Percentiles rank a stretch among this genome's conserved stretches.
phyloP scores from a whole-genome alignment of 2,888 invertebrate species.

The Chorisops tibialis region DNA sequence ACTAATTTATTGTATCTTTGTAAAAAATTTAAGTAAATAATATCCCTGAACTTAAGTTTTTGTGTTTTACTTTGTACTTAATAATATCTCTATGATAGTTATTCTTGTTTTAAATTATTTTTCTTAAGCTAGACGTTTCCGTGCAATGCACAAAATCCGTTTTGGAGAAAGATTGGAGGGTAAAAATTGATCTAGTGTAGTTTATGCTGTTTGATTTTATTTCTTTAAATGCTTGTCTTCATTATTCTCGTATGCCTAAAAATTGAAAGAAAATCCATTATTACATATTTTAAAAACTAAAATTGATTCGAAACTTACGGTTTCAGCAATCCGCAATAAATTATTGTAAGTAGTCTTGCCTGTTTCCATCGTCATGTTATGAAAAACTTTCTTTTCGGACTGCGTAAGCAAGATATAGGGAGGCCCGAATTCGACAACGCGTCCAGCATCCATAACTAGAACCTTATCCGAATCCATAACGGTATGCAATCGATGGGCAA shows the following conservation, averaged over 20 bases:
- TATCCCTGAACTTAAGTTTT: too few species aligned
- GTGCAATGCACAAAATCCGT: too few species aligned
- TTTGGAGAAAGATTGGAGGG: too few species aligned
- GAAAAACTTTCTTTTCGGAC: slow-evolving; percentile 54
- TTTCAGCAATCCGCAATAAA: slow-evolving; percentile 61
- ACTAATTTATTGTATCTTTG: too few species aligned
- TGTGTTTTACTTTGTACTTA: too few species aligned
- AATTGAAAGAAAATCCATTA: background rate
- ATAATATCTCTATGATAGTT: too few species aligned
- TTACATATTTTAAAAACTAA: background rate
- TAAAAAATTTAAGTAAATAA: too few species aligned
- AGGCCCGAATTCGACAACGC: slow-evolving; percentile 65
- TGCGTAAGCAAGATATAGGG: slow-evolving; percentile 60
- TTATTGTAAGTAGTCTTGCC: slow-evolving; percentile 65
- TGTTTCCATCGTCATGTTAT: slow-evolving; percentile 60
- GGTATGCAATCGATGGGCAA: slow-evolving; percentile 86
- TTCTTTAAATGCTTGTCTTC: background rate
- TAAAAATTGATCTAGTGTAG: too few species aligned
- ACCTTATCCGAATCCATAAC: slow-evolving; percentile 63
- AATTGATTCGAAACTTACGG: slow-evolving; percentile 42
- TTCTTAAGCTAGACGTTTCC: too few species aligned
- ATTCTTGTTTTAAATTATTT: too few species aligned
- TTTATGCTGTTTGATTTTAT: background rate
- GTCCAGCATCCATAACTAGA: slow-evolving; percentile 70
- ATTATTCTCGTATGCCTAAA: slow-evolving; percentile 2